Evolutionary conservation across 1,140 invertebrate species (phyloP).

Genomic region (Meloidogyne hapla): DNA sequence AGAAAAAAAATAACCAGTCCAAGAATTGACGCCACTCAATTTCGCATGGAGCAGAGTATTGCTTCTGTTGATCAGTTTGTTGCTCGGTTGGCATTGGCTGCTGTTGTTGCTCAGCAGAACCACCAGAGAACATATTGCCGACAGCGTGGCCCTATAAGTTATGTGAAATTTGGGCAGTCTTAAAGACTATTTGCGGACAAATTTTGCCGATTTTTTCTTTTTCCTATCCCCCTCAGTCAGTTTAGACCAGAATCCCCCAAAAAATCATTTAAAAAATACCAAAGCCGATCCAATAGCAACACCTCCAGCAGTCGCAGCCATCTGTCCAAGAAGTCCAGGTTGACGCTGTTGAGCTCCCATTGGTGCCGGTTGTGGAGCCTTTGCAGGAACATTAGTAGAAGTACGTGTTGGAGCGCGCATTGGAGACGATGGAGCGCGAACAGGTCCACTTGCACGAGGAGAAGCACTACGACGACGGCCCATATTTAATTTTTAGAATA

Average conservation of each 20-base stretch:
- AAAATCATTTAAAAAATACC: neutral
- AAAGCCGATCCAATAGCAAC: slow-evolving; percentile 64
- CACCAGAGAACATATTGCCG: slow-evolving; percentile 51
- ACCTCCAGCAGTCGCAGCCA: slow-evolving; percentile 64
- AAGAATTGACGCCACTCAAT: slow-evolving; percentile 53
- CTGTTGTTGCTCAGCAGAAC: slow-evolving; percentile 24
- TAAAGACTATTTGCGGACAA: too few relatives aligned
- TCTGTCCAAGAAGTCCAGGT: slow-evolving; percentile 59
- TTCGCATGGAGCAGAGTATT: slow-evolving; percentile 46
- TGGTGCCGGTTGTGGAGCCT: slow-evolving; percentile 21
- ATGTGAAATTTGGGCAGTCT: too few relatives aligned
- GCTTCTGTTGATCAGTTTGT: slow-evolving; percentile 25
- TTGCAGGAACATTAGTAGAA: slow-evolving; percentile 22
- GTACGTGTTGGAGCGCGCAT: slow-evolving; percentile 14
- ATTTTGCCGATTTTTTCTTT: too few relatives aligned
- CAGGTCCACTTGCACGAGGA: slow-evolving; percentile 39
- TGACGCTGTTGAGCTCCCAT: slow-evolving; percentile 42
- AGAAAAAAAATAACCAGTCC: slow-evolving; percentile 41
- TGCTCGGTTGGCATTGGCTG: slow-evolving; percentile 15
- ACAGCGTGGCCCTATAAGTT: slow-evolving; percentile 43
- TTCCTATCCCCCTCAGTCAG: too few relatives aligned
- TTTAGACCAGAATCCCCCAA: neutral
- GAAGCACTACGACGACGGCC: slow-evolving; percentile 43
- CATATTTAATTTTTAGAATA: slow-evolving; percentile 1
- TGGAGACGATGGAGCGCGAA: slow-evolving; percentile 33